Conservation (phyloP, 2,113 vertebrate genomes). For the Hirundichthys speculiger region DNA sequence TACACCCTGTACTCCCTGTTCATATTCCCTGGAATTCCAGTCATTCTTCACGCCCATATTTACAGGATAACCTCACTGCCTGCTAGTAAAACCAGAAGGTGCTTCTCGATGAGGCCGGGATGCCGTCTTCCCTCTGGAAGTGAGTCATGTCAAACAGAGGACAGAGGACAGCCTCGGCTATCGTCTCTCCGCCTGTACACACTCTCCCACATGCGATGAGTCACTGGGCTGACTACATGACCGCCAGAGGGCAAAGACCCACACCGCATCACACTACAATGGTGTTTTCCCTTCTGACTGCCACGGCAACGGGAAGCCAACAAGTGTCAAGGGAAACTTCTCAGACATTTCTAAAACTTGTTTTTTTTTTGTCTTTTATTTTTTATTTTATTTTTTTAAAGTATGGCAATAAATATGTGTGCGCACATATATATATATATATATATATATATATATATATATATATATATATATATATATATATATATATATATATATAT, state of each 20-base stretch:
- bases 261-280: constrained; percentile 2
- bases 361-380: too few relatives aligned
- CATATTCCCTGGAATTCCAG: constrained; percentile 11
- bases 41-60: not conserved
- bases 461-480: too few relatives aligned
- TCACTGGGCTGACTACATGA: constrained; percentile 42
- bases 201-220: constrained; percentile 46
- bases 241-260: constrained; percentile 28
- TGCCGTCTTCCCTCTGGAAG: constrained; percentile 32
- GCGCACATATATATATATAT: too few relatives aligned
- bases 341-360: too few relatives aligned
- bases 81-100: too few relatives aligned
- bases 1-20: not conserved
- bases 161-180: constrained; percentile 59
- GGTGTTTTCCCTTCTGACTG: constrained; percentile 45
- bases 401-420: too few relatives aligned
- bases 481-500: too few relatives aligned
- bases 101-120: constrained; percentile 17
- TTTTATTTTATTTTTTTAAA: too few relatives aligned
- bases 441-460: too few relatives aligned
- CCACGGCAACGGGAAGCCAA: constrained; percentile 50
- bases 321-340: not conserved
- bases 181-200: constrained; percentile 39
- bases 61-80: not conserved
- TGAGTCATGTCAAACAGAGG: constrained; percentile 70